These are phyloP conservation scores for Phortica okadai DNA, from an alignment of 2,888 invertebrate species.

Conservation along the genomic window DNA sequence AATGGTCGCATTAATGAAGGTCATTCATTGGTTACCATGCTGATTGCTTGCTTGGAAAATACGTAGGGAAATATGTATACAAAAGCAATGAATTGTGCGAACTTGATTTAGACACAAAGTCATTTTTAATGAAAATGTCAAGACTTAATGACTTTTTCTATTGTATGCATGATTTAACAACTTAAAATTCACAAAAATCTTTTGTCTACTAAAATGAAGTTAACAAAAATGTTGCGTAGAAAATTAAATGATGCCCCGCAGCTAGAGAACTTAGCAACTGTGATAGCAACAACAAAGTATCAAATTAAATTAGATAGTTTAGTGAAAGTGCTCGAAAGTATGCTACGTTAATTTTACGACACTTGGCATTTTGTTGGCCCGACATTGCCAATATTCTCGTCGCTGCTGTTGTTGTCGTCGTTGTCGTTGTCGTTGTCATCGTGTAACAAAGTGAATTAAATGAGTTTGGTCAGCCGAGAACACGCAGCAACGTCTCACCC, in stretches of 20 bases:
- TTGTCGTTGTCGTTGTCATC: not conserved
- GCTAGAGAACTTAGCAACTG: not conserved
- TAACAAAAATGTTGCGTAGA: conserved; percentile 1
- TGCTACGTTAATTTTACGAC: conserved; percentile 60
- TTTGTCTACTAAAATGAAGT: no score
- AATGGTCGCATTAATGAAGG: not conserved
- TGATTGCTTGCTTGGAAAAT: no score
- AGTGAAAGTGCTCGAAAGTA: conserved; percentile 44
- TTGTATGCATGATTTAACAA: no score
- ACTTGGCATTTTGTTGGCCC: conserved; percentile 6
- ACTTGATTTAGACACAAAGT: no score
- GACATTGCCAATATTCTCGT: not conserved
- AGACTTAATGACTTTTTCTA: no score
- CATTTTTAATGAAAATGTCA: no score
- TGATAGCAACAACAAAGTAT: not conserved
- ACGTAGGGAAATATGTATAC: no score
- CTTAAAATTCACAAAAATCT: no score
- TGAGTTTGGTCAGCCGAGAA: conserved; percentile 38
- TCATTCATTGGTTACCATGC: not conserved
- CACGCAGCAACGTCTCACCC: not conserved
- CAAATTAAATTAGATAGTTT: conserved; percentile 40
- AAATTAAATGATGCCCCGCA: conserved; percentile 57
- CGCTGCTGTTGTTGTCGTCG: not conserved
- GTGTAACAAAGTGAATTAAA: conserved; percentile 61
- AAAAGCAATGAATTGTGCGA: no score